Percentiles rank a stretch among this genome's conserved stretches.
Evolutionary conservation across 2,888 invertebrate genomes (phyloP).

Genomic region (Syrista parreyssii): DNA sequence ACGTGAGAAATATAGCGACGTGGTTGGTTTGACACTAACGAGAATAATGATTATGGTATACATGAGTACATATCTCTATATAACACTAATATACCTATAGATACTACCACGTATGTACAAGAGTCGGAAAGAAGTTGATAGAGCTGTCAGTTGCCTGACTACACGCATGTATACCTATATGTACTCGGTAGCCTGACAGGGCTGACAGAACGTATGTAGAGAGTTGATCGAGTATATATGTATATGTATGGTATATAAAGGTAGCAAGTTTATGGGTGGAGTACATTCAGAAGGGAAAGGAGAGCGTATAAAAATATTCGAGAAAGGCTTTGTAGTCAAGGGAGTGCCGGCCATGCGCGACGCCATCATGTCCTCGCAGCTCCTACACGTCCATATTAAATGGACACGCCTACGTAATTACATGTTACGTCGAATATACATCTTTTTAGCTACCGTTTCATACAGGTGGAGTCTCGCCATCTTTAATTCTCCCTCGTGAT

Average conservation of each 20-base stretch:
- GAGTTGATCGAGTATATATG: slow-evolving; percentile 16
- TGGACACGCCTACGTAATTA: not conserved
- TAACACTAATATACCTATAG: not conserved
- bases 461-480: not conserved
- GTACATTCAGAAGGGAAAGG: slow-evolving; percentile 6
- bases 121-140: slow-evolving; percentile 39
- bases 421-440: not conserved
- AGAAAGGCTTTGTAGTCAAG: slow-evolving; percentile 25
- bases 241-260: slow-evolving; percentile 2
- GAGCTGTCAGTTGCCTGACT: slow-evolving; percentile 38
- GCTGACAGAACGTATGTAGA: slow-evolving; percentile 17
- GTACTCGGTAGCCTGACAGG: slow-evolving; percentile 58
- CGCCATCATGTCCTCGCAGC: slow-evolving; percentile 3
- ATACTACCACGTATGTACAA: slow-evolving; percentile 7
- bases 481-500: not conserved
- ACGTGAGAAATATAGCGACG: not conserved
- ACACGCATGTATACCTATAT: slow-evolving; percentile 28
- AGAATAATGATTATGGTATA: not conserved
- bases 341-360: slow-evolving; percentile 3
- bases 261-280: not conserved
- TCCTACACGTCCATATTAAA: not conserved
- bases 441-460: not conserved
- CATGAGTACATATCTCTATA: not conserved
- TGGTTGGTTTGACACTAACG: not conserved
- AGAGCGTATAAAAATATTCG: slow-evolving; percentile 34